phyloP scores from a whole-genome alignment of 2,113 vertebrate species.

The Barbus barbus region DNA sequence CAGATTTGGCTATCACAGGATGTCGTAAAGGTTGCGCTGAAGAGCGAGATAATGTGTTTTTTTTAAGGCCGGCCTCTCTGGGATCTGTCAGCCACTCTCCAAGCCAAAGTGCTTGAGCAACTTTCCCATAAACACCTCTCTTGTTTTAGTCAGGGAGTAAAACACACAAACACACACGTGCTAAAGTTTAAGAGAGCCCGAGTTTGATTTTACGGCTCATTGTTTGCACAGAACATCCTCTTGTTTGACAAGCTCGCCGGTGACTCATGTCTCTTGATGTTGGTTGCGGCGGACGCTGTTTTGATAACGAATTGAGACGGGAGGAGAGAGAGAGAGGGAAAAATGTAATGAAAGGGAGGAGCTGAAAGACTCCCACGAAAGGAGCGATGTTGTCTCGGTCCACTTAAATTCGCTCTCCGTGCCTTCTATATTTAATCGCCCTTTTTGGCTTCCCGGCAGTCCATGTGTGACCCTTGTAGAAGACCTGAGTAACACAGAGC shows the following conservation, averaged over 20 bases:
- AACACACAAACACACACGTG: constrained; percentile 15
- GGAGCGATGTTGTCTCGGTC: constrained; percentile 31
- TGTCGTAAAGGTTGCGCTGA: constrained; percentile 42
- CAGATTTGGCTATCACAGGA: constrained; percentile 39
- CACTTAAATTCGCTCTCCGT: constrained; percentile 37
- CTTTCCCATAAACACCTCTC: constrained; percentile 21
- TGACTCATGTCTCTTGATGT: not conserved
- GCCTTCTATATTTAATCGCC: constrained; percentile 37
- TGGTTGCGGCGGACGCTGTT: not conserved
- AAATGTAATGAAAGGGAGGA: constrained; percentile 31
- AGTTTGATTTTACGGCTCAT: not conserved
- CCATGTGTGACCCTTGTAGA: not conserved
- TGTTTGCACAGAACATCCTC: constrained; percentile 21
- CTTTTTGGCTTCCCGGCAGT: constrained; percentile 15
- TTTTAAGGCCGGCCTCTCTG: constrained; percentile 24
- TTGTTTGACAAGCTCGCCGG: constrained; percentile 3
- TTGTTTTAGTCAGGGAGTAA: not conserved
- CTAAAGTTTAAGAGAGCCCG: not conserved
- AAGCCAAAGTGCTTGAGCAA: not conserved
- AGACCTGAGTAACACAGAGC: not conserved
- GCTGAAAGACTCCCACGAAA: constrained; percentile 7
- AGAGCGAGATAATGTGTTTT: constrained; percentile 43
- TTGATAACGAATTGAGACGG: not conserved
- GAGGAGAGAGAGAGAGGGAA: not conserved
- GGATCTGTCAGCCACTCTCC: not conserved